Base-by-base conservation (phyloP, 1,140 invertebrate genomes). In the Subanguina moxae region DNA sequence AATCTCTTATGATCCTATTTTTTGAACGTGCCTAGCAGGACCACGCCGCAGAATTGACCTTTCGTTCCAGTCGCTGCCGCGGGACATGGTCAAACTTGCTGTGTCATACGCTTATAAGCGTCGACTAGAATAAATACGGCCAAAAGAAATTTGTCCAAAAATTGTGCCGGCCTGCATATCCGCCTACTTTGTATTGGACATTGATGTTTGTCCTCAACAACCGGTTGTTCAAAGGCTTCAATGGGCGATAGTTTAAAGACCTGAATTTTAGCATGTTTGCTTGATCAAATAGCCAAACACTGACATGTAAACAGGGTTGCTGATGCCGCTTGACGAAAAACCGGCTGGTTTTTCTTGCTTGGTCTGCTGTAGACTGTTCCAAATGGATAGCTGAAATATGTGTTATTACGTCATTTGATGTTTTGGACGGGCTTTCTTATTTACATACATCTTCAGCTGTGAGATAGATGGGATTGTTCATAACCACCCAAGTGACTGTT, bases 201-300 rank as follows among this genome's bases (percentile, higher is more conserved):
- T 96, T 92, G 82, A 97, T 96, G 83, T 97, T 97, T 67, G 94
- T 97, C 79, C 94, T 87, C 71, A 97, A 88, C 46, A 92, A 91
- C 78, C 94, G 88, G 82, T 93, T 90, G 84, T 96, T 89, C 66
- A 94, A 86, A 62, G 88, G 88, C 85, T 94, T 91, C 27, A 91
- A 86, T 17, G 93, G 93, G 67, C 94, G 87, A 65, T 90, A 91
- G 85, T 96, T 96, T 87, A 94, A 38, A 38, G 32, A 38, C 32
- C 32, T 38, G 32, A 38, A 38, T 38, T 5, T 38, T 38, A 38
- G 3, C 32, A 38, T 38, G 11, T 38, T 38, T 38, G 3, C 11
- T 38, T 38, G 32, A 38, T 38, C 11, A 11, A 38, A 38, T 38
- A 38, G 3, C 32, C 32, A 38, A 38, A 38, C n/a, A n/a, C 23